A percentile compares a stretch with the other conserved stretches of the same genome.
Conservation (phyloP, 2,113 vertebrate genomes). For the Indri indri region DNA sequence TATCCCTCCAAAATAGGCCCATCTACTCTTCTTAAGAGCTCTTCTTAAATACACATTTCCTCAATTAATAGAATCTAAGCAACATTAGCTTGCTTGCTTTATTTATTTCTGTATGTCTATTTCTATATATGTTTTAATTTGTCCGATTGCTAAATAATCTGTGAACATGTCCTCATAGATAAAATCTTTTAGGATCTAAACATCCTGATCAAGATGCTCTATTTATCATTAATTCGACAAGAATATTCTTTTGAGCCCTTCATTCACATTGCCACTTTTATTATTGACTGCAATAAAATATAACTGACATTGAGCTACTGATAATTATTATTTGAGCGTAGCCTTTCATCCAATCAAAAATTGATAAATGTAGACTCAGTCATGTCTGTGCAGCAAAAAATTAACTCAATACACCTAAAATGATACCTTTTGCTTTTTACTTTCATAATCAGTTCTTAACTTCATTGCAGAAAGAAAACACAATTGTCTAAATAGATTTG, state of each 20-base stretch:
- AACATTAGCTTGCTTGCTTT: not conserved
- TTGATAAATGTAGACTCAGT: not conserved
- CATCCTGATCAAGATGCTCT: not conserved
- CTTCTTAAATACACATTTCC: not conserved
- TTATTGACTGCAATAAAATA: not conserved
- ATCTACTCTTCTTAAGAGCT: not conserved
- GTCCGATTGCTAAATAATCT: not conserved
- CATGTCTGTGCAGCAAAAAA: not conserved
- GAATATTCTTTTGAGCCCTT: not conserved
- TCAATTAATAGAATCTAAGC: not conserved
- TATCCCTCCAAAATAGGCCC: not conserved
- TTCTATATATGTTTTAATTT: not conserved
- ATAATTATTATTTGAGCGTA: not conserved
- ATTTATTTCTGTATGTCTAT: not conserved
- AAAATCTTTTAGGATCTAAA: not conserved
- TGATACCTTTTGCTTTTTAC: not conserved
- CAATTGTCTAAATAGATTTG: slow-evolving; percentile 18
- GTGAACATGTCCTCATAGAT: not conserved
- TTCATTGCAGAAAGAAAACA: slow-evolving; percentile 27
- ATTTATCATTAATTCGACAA: not conserved
- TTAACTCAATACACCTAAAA: not conserved
- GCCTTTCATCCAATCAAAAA: not conserved
- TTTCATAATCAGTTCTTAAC: not conserved
- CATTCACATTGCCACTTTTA: not conserved
- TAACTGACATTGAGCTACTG: not conserved